These are phyloP conservation scores for Acanthaster planci DNA, from an alignment of 35 echinoderm and acorn worm species.

Conservation along the genomic window DNA sequence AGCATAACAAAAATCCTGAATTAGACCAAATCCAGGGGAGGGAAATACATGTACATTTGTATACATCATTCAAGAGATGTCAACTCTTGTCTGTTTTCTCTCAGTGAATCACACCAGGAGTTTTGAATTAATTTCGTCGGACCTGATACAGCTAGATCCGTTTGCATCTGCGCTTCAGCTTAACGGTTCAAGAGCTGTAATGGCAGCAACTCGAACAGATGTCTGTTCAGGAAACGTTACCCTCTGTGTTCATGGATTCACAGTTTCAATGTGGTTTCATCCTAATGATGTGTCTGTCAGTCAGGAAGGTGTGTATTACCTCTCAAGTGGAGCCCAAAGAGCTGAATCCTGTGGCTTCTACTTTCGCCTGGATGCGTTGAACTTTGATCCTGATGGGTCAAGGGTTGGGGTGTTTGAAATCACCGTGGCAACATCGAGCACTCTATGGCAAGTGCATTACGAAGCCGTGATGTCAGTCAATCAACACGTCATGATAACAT, in stretches of 20 bases:
- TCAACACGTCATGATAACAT: conserved; percentile 38
- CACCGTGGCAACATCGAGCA: conserved; percentile 4
- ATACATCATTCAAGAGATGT: not conserved
- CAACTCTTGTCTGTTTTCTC: not conserved
- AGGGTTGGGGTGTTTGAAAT: not conserved
- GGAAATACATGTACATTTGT: not conserved
- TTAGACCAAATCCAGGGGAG: not conserved
- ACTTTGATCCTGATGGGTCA: not conserved
- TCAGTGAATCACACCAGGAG: not conserved
- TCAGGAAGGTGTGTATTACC: conserved; percentile 9
- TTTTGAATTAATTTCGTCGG: not conserved
- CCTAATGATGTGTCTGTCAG: not conserved
- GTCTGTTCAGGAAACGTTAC: not conserved
- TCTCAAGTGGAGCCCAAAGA: conserved; percentile 27
- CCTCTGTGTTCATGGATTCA: not conserved
- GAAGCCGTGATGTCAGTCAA: not conserved
- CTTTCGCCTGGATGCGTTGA: conserved; percentile 13
- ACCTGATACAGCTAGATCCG: not conserved
- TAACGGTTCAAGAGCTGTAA: not conserved
- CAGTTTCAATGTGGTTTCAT: not conserved
- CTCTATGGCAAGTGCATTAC: conserved; percentile 26
- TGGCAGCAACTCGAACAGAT: not conserved
- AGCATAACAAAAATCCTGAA: not conserved
- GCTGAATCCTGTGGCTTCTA: conserved; percentile 27
- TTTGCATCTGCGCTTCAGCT: not conserved